Evolutionary conservation across 2,797 vertebrate species (phyloP).

Genomic region (Varecia variegata): DNA sequence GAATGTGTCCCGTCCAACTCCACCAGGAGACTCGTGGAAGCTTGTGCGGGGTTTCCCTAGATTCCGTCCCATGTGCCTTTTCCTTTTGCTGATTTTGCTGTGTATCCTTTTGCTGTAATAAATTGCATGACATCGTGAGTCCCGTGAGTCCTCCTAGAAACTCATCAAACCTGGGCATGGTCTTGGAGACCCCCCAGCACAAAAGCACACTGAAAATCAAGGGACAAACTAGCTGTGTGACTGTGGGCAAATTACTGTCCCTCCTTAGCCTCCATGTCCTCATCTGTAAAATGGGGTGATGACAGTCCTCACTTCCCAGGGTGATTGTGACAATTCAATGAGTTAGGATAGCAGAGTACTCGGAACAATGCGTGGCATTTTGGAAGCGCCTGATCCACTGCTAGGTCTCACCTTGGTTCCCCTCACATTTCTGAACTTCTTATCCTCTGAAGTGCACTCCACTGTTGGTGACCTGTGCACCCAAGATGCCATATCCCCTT

Average conservation of each 20-base stretch:
- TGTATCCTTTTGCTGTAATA: not conserved
- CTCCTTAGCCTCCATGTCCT: not conserved
- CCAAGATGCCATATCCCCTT: not conserved
- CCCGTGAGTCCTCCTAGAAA: not conserved
- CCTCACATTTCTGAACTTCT: not conserved
- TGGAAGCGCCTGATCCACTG: not conserved
- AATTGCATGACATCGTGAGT: not conserved
- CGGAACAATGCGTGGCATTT: not conserved
- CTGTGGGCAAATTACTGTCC: not conserved
- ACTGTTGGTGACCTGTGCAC: not conserved
- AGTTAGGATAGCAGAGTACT: not conserved
- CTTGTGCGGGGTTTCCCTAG: not conserved
- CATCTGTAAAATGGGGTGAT: not conserved
- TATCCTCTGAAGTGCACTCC: not conserved
- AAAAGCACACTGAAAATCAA: not conserved
- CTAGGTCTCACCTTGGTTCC: not conserved
- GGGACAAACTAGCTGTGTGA: not conserved
- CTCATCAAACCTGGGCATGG: not conserved
- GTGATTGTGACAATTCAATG: not conserved
- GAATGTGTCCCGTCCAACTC: rapidly evolving
- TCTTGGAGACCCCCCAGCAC: not conserved
- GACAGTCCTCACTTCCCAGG: not conserved
- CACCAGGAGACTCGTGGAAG: not conserved
- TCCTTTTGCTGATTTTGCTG: not conserved
- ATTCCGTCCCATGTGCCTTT: not conserved